Evolutionary conservation across 2,113 vertebrate genomes (phyloP).

Genomic region (Gymnorhina tibicen): DNA sequence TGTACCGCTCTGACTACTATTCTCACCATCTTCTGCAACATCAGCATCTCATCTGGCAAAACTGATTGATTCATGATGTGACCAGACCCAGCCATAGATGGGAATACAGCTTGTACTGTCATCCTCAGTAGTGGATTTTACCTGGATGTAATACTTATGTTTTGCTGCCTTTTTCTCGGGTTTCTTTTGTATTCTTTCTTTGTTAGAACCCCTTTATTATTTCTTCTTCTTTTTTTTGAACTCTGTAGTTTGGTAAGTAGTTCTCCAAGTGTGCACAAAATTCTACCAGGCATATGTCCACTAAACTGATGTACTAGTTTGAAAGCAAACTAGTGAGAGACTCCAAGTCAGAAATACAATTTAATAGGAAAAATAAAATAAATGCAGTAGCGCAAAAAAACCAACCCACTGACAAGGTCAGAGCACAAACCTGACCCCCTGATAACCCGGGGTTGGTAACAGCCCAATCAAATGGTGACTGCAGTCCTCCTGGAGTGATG

Average conservation of each 20-base stretch:
- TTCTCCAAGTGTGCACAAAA: background rate
- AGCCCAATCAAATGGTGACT: too few species aligned
- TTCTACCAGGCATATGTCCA: rapidly evolving
- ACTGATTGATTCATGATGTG: background rate
- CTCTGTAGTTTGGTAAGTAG: background rate
- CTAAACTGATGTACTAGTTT: too few species aligned
- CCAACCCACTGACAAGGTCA: too few species aligned
- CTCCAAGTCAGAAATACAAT: too few species aligned
- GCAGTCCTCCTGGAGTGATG: too few species aligned
- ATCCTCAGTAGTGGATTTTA: background rate
- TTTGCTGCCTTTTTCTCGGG: background rate
- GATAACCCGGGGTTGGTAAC: too few species aligned
- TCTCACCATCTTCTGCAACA: background rate
- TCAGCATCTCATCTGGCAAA: background rate
- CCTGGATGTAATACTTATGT: background rate
- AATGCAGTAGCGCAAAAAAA: too few species aligned
- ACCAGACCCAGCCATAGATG: background rate
- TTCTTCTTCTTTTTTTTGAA: background rate
- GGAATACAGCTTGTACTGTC: background rate
- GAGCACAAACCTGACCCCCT: too few species aligned
- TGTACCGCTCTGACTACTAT: background rate
- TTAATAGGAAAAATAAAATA: too few species aligned
- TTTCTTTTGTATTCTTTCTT: background rate
- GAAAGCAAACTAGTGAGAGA: too few species aligned
- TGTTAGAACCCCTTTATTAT: background rate